phyloP scores from a whole-genome alignment of 2,888 invertebrate genomes.

The Didymodactylos carnosus region DNA sequence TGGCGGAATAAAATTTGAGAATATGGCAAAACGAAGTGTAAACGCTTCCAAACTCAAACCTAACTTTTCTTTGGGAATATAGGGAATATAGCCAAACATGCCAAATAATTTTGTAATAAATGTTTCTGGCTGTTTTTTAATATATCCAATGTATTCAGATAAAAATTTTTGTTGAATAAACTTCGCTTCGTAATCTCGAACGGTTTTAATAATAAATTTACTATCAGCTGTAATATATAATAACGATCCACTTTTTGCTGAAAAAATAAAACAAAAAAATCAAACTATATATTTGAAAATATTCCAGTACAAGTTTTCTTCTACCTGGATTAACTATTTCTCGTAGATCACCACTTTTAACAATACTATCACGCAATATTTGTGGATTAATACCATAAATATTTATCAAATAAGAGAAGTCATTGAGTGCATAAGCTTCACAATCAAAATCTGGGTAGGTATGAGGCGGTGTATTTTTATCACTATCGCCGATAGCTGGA shows the following conservation, averaged over 20 bases:
- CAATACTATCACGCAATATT: not conserved
- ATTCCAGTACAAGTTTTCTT: too few relatives aligned
- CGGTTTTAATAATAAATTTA: not conserved
- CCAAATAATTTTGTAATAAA: not conserved
- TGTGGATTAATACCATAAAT: not conserved
- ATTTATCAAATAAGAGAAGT: not conserved
- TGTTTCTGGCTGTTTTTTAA: not conserved
- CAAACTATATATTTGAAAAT: too few relatives aligned
- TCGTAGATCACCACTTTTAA: not conserved
- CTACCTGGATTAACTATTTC: not conserved
- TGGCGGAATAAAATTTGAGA: conserved; percentile 68
- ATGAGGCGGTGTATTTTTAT: not conserved
- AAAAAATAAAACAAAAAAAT: too few relatives aligned
- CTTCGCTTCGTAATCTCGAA: not conserved
- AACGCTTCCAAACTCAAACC: not conserved
- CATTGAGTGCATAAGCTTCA: not conserved
- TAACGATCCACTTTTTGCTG: not conserved
- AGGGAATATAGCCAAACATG: not conserved
- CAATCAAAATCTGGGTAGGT: not conserved
- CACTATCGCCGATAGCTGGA: not conserved
- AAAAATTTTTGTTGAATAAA: not conserved
- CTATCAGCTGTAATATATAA: not conserved
- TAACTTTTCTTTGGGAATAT: not conserved
- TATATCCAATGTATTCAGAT: not conserved
- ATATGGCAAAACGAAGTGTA: not conserved